These are phyloP conservation scores for Oncorhynchus keta DNA, from an alignment of 2,113 vertebrate genomes.

Conservation along the genomic window DNA sequence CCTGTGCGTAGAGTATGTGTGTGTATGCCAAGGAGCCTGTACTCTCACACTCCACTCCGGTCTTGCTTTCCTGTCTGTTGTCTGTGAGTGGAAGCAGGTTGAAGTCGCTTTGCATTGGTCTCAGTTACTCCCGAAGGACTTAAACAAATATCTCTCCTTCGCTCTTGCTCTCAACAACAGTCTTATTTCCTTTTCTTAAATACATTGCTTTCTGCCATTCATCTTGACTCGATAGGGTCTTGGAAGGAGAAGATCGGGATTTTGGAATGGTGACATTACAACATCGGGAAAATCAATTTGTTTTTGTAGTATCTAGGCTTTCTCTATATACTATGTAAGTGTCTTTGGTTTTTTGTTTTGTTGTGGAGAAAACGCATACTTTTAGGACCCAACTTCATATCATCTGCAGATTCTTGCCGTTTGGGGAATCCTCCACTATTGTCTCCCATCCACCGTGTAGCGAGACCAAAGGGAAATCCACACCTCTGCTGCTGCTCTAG, in stretches of 20 bases:
- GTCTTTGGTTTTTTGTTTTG: background rate
- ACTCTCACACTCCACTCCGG: background rate
- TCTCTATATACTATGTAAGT: background rate
- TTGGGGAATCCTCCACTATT: slow-evolving; percentile 49
- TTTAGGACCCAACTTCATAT: slow-evolving; percentile 31
- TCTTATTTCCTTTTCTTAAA: background rate
- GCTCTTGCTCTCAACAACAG: background rate
- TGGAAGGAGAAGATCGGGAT: background rate
- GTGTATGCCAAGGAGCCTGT: slow-evolving; percentile 9
- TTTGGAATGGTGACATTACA: background rate
- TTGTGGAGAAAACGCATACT: slow-evolving; percentile 11
- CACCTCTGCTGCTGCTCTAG: slow-evolving; percentile 27
- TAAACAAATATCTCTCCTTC: background rate
- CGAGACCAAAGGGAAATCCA: slow-evolving; percentile 49
- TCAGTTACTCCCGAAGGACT: background rate
- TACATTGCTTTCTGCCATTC: background rate
- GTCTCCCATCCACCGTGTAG: slow-evolving; percentile 40
- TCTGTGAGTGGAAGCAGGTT: slow-evolving; percentile 1
- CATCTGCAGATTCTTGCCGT: slow-evolving; percentile 47
- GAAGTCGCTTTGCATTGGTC: background rate
- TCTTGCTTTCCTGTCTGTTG: background rate
- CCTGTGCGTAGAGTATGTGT: slow-evolving; percentile 18
- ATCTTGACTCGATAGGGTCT: background rate
- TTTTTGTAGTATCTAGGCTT: background rate
- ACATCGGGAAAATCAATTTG: background rate